Percentiles rank a stretch among this genome's conserved stretches.
phyloP scores from a whole-genome alignment of 2,797 vertebrate genomes.

The Peromyscus attwateri region DNA sequence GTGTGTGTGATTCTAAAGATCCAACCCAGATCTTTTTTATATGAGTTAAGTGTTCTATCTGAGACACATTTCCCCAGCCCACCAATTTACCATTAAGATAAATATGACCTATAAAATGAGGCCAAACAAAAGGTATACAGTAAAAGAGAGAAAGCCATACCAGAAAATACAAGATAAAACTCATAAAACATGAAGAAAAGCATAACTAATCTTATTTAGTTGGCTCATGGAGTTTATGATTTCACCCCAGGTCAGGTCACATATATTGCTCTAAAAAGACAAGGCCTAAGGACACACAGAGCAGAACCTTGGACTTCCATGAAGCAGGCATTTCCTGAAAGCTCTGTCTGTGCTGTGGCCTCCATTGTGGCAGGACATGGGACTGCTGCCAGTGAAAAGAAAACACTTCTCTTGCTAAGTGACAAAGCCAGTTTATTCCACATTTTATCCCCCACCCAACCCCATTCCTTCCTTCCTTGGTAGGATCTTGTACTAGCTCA shows the following conservation, averaged over 20 bases:
- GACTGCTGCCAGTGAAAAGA: background rate
- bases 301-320: background rate
- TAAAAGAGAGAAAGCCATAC: constrained; percentile 35
- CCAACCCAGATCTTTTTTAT: background rate
- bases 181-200: constrained; percentile 23
- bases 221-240: constrained; percentile 6
- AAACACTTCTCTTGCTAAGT: constrained; percentile 28
- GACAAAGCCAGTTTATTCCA: constrained; percentile 50
- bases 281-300: background rate
- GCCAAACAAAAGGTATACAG: background rate
- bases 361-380: background rate
- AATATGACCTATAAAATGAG: constrained; percentile 48
- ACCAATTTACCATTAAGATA: background rate
- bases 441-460: background rate
- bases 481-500: background rate
- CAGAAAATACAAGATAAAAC: constrained; percentile 54
- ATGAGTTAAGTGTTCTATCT: background rate
- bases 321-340: background rate
- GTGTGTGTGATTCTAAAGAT: background rate
- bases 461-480: background rate
- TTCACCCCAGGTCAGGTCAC: background rate
- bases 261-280: constrained; percentile 46
- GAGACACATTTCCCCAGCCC: background rate
- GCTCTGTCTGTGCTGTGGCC: background rate
- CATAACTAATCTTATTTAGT: constrained; percentile 46